These are phyloP conservation scores for Penaeus vannamei DNA, from an alignment of 1,140 invertebrate species.

Conservation along the genomic window DNA sequence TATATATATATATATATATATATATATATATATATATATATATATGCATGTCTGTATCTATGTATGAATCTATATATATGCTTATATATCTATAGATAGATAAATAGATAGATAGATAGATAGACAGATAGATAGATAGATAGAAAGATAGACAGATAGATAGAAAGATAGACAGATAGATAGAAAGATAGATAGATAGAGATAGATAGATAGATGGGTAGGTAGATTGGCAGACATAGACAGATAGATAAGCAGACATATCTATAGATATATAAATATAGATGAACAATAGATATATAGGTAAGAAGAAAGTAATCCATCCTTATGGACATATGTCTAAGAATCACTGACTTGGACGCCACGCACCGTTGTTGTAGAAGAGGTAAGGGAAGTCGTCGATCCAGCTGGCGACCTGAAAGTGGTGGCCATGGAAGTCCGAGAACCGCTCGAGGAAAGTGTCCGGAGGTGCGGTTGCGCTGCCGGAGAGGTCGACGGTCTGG, in stretches of 20 bases:
- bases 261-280: too few species aligned
- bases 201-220: too few species aligned
- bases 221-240: too few species aligned
- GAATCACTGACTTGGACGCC: neutral
- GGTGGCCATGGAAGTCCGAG: slow-evolving; percentile 22
- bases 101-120: neutral
- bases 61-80: slow-evolving; percentile 7
- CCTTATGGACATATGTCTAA: too few species aligned
- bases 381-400: slow-evolving; percentile 55
- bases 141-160: neutral
- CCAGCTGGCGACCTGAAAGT: slow-evolving; percentile 50
- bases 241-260: too few species aligned
- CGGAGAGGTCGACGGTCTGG: too few species aligned
- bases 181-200: too few species aligned
- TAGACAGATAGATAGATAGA: neutral
- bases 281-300: too few species aligned
- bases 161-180: neutral
- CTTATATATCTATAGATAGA: slow-evolving; percentile 22
- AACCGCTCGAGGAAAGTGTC: neutral
- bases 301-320: too few species aligned
- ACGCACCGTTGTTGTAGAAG: slow-evolving; percentile 44
- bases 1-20: neutral
- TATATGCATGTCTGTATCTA: neutral
- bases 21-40: neutral
- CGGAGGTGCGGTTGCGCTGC: too few species aligned